Evolutionary conservation across 2,888 invertebrate species (phyloP).

Genomic region (Cordilura impudica): DNA sequence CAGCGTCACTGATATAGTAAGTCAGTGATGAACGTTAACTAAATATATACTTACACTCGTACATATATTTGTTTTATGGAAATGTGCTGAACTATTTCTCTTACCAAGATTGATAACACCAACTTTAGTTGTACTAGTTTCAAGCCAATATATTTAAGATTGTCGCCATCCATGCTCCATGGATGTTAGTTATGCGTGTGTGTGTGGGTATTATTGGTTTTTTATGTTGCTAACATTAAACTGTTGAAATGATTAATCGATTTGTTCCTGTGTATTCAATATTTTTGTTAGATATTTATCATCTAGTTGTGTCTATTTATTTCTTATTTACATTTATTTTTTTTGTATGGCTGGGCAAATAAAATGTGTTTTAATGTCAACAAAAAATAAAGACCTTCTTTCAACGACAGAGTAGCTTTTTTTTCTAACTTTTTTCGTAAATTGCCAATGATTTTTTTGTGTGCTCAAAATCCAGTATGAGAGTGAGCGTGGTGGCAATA

Average conservation of each 20-base stretch:
- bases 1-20: too few relatives aligned
- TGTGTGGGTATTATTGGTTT: neutral
- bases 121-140: neutral
- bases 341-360: conserved; percentile 23
- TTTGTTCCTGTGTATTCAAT: conserved; percentile 63
- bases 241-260: conserved; percentile 65
- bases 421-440: conserved; percentile 8
- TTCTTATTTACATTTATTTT: neutral
- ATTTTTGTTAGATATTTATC: conserved; percentile 44
- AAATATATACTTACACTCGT: too few relatives aligned
- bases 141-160: neutral
- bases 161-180: neutral
- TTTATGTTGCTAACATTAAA: conserved; percentile 19
- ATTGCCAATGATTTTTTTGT: conserved; percentile 31
- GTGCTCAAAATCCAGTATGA: neutral
- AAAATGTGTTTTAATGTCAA: conserved; percentile 47
- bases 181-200: too few relatives aligned
- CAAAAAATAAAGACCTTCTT: conserved; percentile 17
- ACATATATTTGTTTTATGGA: too few relatives aligned
- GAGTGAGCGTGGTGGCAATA: neutral
- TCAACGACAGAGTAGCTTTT: neutral
- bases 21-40: too few relatives aligned
- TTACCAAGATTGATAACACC: conserved; percentile 14
- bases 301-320: conserved; percentile 29
- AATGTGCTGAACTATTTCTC: conserved; percentile 6